Base-by-base conservation (phyloP, 2,113 vertebrate genomes). In the Eulemur rufifrons region DNA sequence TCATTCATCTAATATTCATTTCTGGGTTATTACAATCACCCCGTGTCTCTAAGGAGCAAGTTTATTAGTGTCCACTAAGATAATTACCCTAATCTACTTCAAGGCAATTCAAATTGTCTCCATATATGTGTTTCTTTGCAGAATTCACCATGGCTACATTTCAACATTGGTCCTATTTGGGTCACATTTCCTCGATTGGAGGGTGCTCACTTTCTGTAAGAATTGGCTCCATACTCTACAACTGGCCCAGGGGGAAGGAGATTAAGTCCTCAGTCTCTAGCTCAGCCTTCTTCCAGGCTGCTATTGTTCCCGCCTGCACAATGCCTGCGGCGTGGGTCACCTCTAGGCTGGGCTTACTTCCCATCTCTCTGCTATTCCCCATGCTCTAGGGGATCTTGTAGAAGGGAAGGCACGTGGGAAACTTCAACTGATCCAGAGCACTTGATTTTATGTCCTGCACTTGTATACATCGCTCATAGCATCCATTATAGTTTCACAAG, bases 11-110 rank as follows among this genome's bases (percentile, higher is more conserved):
- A 94, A 94, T 97, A 96, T 97, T 98, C 93, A 97, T 98, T 97
- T 97, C 69, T 88, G 96, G 97, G 97, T 98, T 98, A 98, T 98
- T 98, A 98, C 94, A 97, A 97, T 96, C 98, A 97, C 94, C 23
- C n/a, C 37, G 7, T 95, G 84, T 97, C 97, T 98, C 98, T 94
- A 92, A 97, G 97, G 85, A 97, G 86, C 83, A 96, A 42, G 78
- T 96, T 98, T 98, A 94, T 97, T 97, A 95, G 88, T 97, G 96
- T 97, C 94, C 89, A 84, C 89, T 97, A 93, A 96, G 97, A 95
- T 98, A 98, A 99, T 98, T 97, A 98, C 96, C 88, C 61, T 96
- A 83, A 97, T 86, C 66, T 61, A 97, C 91, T 96, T 96, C 1
- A 21, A 98, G 89, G 96, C 89, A 97, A 97, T 86, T 8, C 0